A percentile compares a stretch with the other conserved stretches of the same genome.
phyloP scores from a whole-genome alignment of 2,797 vertebrate species.

The Paedocypris micromegethes region DNA sequence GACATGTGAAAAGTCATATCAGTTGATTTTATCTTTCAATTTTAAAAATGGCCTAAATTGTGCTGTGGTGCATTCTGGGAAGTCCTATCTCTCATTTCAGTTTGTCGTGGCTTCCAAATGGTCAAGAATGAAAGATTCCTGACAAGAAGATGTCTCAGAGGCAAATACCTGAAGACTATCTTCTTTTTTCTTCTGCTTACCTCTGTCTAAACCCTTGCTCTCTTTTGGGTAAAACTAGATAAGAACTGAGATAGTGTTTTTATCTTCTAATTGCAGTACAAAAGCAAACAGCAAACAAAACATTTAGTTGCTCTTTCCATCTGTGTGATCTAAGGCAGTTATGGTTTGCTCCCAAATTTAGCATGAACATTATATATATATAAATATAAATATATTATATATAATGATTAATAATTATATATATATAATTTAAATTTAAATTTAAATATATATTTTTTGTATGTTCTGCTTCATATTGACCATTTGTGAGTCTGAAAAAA shows the following conservation, averaged over 20 bases:
- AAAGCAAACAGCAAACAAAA: conserved; percentile 65
- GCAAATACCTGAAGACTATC: conserved; percentile 65
- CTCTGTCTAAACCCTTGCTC: conserved; percentile 53
- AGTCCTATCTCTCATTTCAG: not conserved
- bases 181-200: conserved; percentile 51
- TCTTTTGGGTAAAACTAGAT: conserved; percentile 61
- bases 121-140: conserved; percentile 17
- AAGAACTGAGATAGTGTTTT: conserved; percentile 60
- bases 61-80: conserved; percentile 4
- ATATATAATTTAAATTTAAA: no score
- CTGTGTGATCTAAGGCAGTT: not conserved
- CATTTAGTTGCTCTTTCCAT: conserved; percentile 46
- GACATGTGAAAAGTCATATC: no score
- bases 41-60: no score
- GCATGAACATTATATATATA: no score
- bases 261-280: conserved; percentile 57
- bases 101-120: conserved; percentile 5
- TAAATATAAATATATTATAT: no score
- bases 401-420: no score
- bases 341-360: no score
- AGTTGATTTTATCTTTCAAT: no score
- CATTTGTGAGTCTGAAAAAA: no score
- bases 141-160: conserved; percentile 56
- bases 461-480: no score
- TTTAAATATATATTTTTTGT: no score